Evolutionary conservation across 2,797 vertebrate species (phyloP).

Genomic region (Sebastes flavidus): DNA sequence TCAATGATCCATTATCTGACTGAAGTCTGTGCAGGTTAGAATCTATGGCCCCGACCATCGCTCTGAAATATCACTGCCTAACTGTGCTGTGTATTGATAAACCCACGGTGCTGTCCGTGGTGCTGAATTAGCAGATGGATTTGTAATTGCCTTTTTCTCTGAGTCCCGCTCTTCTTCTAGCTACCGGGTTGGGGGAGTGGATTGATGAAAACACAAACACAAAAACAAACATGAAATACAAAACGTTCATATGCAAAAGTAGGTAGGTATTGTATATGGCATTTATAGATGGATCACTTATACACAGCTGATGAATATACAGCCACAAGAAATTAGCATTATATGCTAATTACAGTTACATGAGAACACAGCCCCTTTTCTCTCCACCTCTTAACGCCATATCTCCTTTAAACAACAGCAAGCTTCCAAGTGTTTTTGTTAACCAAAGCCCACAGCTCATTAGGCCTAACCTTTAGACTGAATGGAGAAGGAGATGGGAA

Average conservation of each 20-base stretch:
- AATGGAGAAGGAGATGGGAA: neutral
- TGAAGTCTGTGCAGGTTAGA: neutral
- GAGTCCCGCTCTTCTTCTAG: neutral
- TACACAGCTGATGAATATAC: neutral
- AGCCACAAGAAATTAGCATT: neutral
- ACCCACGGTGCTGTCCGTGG: neutral
- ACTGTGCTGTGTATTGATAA: neutral
- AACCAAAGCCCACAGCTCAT: conserved; percentile 2
- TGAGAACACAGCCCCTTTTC: neutral
- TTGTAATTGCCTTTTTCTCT: neutral
- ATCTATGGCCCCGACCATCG: neutral
- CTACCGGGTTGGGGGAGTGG: neutral
- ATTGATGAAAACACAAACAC: neutral
- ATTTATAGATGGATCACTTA: neutral
- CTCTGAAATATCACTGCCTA: neutral
- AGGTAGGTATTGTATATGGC: neutral
- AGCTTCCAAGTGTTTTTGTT: neutral
- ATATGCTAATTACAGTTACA: neutral
- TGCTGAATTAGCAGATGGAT: neutral
- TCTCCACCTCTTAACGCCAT: neutral
- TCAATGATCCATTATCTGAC: no score
- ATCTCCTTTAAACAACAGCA: neutral
- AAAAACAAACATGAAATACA: neutral
- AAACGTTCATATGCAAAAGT: neutral
- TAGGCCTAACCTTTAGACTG: conserved; percentile 11